These are phyloP conservation scores for Eclectus roratus DNA, from an alignment of 2,113 vertebrate genomes.

Conservation along the genomic window DNA sequence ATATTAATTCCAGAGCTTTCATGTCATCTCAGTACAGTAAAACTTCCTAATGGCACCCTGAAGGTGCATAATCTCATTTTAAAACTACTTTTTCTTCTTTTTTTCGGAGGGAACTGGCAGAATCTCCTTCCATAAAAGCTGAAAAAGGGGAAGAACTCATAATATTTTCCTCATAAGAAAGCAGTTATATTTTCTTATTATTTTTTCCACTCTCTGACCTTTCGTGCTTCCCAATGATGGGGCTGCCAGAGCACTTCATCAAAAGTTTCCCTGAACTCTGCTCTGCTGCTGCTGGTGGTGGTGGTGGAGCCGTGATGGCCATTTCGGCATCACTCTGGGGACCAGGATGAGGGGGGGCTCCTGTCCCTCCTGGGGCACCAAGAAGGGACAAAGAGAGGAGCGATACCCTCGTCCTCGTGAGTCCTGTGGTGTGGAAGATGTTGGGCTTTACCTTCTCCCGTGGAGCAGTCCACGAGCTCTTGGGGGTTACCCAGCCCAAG, in stretches of 20 bases:
- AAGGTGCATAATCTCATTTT: conserved; percentile 88
- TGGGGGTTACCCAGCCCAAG: background rate
- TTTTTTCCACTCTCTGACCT: conserved; percentile 77
- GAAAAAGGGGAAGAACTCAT: conserved; percentile 80
- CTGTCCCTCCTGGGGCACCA: background rate
- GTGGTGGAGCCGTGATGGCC: background rate
- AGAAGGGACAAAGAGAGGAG: background rate
- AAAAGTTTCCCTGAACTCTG: conserved; percentile 71
- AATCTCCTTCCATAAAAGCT: conserved; percentile 85
- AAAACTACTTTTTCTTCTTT: conserved; percentile 85
- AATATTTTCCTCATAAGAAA: conserved; percentile 85
- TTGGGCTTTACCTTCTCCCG: background rate
- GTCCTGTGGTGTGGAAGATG: background rate
- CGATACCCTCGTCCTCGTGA: background rate
- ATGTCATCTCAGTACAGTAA: conserved; percentile 88
- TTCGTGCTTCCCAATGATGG: conserved; percentile 70
- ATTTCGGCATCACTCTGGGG: background rate
- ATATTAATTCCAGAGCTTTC: conserved; percentile 88
- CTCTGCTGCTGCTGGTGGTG: background rate
- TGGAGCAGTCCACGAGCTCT: background rate
- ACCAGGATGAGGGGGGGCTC: background rate
- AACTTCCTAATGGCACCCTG: conserved; percentile 89
- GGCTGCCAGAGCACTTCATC: conserved; percentile 65
- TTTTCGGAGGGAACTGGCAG: conserved; percentile 83
- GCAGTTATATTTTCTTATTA: conserved; percentile 81